Base-by-base conservation (phyloP, 2,797 vertebrate genomes). In the Lepus oiostolus region DNA sequence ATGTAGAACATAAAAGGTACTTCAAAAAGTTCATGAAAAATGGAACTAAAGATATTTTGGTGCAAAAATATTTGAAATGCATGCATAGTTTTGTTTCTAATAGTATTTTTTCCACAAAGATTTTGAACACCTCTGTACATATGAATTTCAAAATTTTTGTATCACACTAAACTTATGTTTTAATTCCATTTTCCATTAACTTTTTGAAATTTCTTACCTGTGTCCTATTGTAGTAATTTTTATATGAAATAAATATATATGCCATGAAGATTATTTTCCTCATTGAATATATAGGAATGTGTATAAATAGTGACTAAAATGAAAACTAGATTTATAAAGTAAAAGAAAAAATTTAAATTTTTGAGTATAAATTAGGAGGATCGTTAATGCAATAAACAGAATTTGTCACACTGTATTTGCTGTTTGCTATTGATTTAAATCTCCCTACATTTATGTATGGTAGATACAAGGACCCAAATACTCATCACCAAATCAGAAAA, bases 221-320 rank as follows among this genome's bases (percentile, higher is more conserved):
- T 68, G n/a, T 50, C n/a, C 38, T 19, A 50, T 88, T 92, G 52
- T 60, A 60, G 2, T 79, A 67, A 68, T 90, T 85, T 93, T n/a
- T 76, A 67, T 65, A 81, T 85, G 92, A 86, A 30, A 47, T 65
- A 38, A 2, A 16, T 74, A n/a, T 8, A 32, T 42, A 35, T 62
- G 4, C 38, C 86, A 84, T 84, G 42, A 63, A 79, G 85, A 95
- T 88, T 52, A 68, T 70, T n/a, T 88, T 84, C n/a, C 67, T 90
- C 22, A 54, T 54, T 70, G 63, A 80, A 71, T 52, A 60, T n/a
- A 63, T 28, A 92, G 30, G 21, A 83, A 88, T 65, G 79, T 89
- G 54, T 58, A 67, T 62, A 94, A 92, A 85, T 68, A 13, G 14
- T 47, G 32, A 14, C 60, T 65, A 77, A 68, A 70, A 81, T 76